Conservation (phyloP, 1,140 invertebrate species). For the Achatina immaculata region DNA sequence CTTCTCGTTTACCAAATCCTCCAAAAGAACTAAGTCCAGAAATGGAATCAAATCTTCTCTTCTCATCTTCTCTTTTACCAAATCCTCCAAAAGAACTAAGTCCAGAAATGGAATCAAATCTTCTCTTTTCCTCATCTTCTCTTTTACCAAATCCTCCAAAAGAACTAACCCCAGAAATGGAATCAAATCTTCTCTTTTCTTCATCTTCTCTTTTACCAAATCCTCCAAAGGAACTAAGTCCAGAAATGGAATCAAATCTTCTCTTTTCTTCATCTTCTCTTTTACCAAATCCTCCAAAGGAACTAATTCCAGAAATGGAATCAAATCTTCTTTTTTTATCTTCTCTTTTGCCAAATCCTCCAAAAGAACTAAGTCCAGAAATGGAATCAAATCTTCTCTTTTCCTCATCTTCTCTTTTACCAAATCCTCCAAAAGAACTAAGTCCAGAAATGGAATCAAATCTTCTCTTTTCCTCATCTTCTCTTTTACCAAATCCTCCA, state of each 20-base stretch:
- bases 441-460: neutral
- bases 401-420: neutral
- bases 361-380: neutral
- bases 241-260: neutral
- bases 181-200: neutral
- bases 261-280: neutral
- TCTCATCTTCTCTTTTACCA: constrained; percentile 1
- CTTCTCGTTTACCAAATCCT: neutral
- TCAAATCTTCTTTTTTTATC: neutral
- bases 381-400: neutral
- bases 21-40: neutral
- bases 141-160: constrained; percentile 7
- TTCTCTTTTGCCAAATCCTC: constrained; percentile 4
- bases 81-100: neutral
- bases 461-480: neutral
- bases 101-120: neutral
- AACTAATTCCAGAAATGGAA: neutral
- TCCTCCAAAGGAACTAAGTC: neutral
- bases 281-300: neutral
- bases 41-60: neutral
- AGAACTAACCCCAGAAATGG: neutral
- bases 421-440: neutral
- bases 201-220: neutral
- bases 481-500: constrained; percentile 2
- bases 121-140: neutral